Evolutionary conservation across 2,113 vertebrate genomes (phyloP).

Genomic region (Lasiurus cinereus): DNA sequence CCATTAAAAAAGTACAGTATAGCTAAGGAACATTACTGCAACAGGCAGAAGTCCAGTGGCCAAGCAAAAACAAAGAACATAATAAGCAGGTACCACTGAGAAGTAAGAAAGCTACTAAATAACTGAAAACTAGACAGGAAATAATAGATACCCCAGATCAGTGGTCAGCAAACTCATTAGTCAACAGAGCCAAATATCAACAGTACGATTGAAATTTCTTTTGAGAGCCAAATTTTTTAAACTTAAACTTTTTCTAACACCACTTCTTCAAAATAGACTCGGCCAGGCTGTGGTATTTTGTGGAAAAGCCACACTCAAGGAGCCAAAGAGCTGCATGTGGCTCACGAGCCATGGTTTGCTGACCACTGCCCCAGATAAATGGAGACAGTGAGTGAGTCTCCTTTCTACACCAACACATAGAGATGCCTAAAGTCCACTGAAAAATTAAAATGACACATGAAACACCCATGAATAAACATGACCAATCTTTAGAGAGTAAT

Average conservation of each 20-base stretch:
- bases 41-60: not conserved
- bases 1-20: not conserved
- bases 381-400: not conserved
- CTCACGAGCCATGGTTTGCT: no score
- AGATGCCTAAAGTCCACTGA: not conserved
- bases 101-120: not conserved
- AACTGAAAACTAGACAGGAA: not conserved
- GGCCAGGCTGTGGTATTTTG: no score
- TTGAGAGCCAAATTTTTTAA: no score
- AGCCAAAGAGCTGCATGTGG: no score
- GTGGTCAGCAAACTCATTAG: no score
- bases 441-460: conserved; percentile 2
- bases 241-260: no score
- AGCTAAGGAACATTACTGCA: not conserved
- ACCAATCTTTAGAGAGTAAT: not conserved
- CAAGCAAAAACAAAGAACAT: not conserved
- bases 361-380: not conserved
- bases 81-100: not conserved
- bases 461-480: not conserved
- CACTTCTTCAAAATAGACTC: no score
- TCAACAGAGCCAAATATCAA: no score
- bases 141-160: not conserved
- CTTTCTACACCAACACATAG: not conserved
- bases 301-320: no score
- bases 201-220: no score